Base-by-base conservation (phyloP, 1,140 invertebrate genomes). In the Oreohelix idahoensis region DNA sequence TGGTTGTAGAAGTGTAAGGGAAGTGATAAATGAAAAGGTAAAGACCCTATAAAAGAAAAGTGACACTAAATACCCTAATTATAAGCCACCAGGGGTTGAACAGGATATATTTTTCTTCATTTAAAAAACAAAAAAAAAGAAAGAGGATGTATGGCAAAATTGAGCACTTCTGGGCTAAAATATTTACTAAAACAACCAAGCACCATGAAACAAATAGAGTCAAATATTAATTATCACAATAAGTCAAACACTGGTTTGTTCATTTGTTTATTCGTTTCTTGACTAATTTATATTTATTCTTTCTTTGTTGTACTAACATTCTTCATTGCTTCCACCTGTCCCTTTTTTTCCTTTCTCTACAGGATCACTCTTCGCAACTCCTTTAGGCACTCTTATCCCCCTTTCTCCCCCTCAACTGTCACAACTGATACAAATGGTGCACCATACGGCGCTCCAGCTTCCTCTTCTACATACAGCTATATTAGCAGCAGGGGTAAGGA, bases 361-460 rank as follows among this genome's bases (percentile, higher is more conserved):
- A 82, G 80, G 80, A 82, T 82, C 35, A 70, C 80, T 63, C 80
- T 82, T 42, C 80, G 71, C 71, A 53, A 75, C 71, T 82, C 80
- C 36, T 53, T 45, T 36, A 29, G 80, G 45, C 49, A 58, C 20
- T 53, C 69, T 38, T 82, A 70, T 51, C 32, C 49, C 49, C 32
- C 74, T 77, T 51, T 23, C 75, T 73, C 71, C 39, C 15, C 49
- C 49, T 15, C n/a, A 51, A 53, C 71, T 53, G 83, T 75, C 26
- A 76, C 79, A 53, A 23, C 29, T 53, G 73, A 58, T 32, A 36
- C 39, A 70, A 69, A 0, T 58, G 81, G 63, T n/a, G 26, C 49
- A 36, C 75, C 75, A 32, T 79, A 79, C 58, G 23, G 53, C 20
- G 53, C 77, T 63, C 17, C 42, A 51, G 13, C 39, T 53, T 39